phyloP scores from a whole-genome alignment of 2,113 vertebrate species.

The Osmerus mordax region DNA sequence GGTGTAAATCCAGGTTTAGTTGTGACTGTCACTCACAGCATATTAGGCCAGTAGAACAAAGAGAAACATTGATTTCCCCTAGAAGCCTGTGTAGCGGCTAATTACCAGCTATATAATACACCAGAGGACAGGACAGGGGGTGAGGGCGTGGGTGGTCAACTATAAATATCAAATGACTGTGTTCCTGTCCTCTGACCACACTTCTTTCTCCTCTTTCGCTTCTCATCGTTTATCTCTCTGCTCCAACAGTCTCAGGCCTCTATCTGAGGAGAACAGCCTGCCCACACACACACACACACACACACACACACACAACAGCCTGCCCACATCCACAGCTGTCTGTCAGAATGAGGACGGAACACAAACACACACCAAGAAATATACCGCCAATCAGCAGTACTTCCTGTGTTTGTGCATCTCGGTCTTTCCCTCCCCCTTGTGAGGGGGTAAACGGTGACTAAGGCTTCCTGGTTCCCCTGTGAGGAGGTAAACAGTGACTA shows the following conservation, averaged over 20 bases:
- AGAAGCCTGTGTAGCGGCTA: constrained; percentile 2
- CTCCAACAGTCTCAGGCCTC: too few relatives aligned
- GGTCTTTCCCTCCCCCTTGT: constrained; percentile 28
- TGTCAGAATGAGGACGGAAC: neutral
- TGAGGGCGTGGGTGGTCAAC: neutral
- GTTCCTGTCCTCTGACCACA: neutral
- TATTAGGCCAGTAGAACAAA: neutral
- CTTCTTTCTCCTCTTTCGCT: too few relatives aligned
- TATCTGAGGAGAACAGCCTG: too few relatives aligned
- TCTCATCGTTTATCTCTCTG: too few relatives aligned
- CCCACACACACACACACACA: neutral
- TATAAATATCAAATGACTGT: constrained; percentile 7
- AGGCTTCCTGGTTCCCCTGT: too few relatives aligned
- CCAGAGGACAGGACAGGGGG: neutral
- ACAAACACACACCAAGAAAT: neutral
- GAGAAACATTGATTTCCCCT: constrained; percentile 7
- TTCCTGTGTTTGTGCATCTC: constrained; percentile 52
- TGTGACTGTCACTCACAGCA: neutral
- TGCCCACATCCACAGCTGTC: too few relatives aligned
- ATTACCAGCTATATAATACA: constrained; percentile 10
- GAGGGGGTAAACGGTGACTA: too few relatives aligned
- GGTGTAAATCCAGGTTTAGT: neutral
- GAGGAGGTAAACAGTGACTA: constrained; percentile 12
- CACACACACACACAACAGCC: too few relatives aligned
- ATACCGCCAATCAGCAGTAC: constrained; percentile 17